phyloP scores from a whole-genome alignment of 2,888 invertebrate species.

The Micropterix aruncella region DNA sequence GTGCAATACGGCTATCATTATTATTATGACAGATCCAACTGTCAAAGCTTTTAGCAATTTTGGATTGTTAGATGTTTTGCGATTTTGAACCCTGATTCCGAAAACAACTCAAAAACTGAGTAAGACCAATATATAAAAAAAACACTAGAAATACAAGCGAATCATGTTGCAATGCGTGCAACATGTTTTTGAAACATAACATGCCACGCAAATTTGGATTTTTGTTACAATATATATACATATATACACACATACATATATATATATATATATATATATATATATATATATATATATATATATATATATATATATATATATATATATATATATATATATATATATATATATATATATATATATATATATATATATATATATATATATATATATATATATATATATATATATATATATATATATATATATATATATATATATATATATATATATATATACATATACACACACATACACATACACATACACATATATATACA shows the following conservation, averaged over 20 bases:
- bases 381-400: neutral
- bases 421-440: neutral
- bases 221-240: too few species aligned
- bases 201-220: too few species aligned
- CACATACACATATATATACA: neutral
- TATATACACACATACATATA: conserved; percentile 2
- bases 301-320: conserved; percentile 6
- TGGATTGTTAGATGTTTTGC: too few species aligned
- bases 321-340: conserved; percentile 5
- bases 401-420: neutral
- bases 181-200: too few species aligned
- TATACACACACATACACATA: neutral
- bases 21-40: too few species aligned
- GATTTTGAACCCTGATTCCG: too few species aligned
- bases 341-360: conserved; percentile 3
- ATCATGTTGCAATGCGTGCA: too few species aligned
- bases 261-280: conserved; percentile 8
- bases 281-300: conserved; percentile 6
- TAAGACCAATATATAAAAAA: too few species aligned
- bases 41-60: too few species aligned
- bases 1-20: too few species aligned
- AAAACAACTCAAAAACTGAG: too few species aligned
- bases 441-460: neutral
- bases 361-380: conserved; percentile 3
- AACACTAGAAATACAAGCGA: too few species aligned